A percentile compares a stretch with the other conserved stretches of the same genome.
Conservation (phyloP, 2,888 invertebrate species). For the Tillus elongatus region DNA sequence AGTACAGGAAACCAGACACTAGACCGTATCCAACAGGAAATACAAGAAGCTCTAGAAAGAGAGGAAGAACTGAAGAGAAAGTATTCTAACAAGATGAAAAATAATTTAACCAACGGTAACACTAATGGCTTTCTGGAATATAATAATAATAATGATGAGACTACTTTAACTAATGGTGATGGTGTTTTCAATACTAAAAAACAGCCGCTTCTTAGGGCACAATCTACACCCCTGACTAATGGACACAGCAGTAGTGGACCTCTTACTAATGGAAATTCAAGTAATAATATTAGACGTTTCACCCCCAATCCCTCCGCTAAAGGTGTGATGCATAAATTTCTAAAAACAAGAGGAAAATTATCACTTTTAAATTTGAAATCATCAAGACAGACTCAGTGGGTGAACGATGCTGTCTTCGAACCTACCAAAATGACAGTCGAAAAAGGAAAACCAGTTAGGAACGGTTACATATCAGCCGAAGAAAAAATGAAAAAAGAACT, state of each 20-base stretch:
- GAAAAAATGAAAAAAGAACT: conserved; percentile 79
- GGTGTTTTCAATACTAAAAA: neutral
- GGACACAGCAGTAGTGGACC: no score
- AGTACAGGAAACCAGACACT: conserved; percentile 54
- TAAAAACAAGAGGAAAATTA: conserved; percentile 69
- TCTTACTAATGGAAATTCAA: neutral
- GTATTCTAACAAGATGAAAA: no score
- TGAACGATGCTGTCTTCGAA: conserved; percentile 25
- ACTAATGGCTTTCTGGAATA: neutral
- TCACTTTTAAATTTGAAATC: conserved; percentile 34
- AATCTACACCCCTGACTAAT: no score
- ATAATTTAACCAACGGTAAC: no score
- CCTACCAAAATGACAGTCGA: conserved; percentile 37
- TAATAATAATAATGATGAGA: conserved; percentile 1
- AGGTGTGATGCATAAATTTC: conserved; percentile 78
- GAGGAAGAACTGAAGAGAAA: conserved; percentile 71
- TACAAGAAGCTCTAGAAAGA: conserved; percentile 73
- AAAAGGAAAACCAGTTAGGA: conserved; percentile 55
- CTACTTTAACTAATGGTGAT: neutral
- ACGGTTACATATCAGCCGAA: conserved; percentile 76
- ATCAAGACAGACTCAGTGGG: conserved; percentile 24
- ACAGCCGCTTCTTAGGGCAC: no score
- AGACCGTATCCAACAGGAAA: conserved; percentile 80
- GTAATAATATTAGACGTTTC: conserved; percentile 51
- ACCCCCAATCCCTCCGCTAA: conserved; percentile 48